Conservation (phyloP, 2,888 invertebrate genomes). For the Andrena fulva region DNA sequence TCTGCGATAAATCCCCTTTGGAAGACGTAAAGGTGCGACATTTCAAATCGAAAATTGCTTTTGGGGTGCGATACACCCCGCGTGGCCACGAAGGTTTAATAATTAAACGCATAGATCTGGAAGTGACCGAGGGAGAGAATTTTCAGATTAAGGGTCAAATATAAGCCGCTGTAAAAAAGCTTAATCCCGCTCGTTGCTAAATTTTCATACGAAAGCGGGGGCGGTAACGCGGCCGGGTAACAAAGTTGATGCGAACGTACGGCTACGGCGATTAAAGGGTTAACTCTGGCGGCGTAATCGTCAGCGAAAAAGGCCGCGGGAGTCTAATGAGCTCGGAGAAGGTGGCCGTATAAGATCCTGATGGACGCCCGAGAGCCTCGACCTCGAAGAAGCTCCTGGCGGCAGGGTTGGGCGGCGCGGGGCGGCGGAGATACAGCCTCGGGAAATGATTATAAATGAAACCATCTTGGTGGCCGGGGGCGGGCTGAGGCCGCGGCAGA, state of each 20-base stretch:
- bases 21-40: no score
- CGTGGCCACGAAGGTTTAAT: not conserved
- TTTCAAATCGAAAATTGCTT: no score
- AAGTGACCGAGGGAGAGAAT: conserved; percentile 33
- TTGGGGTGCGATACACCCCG: no score
- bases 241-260: conserved; percentile 37
- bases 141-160: conserved; percentile 6
- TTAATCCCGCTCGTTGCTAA: conserved; percentile 34
- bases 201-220: conserved; percentile 16
- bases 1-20: no score
- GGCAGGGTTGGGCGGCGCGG: conserved; percentile 13
- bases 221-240: not conserved
- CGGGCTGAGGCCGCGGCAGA: conserved; percentile 64
- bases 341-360: conserved; percentile 59
- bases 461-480: conserved; percentile 75
- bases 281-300: conserved; percentile 47
- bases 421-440: conserved; percentile 76
- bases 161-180: not conserved
- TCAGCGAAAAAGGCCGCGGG: conserved; percentile 37
- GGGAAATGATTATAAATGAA: conserved; percentile 84
- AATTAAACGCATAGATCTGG: conserved; percentile 50
- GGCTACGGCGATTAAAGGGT: conserved; percentile 50
- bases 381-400: conserved; percentile 50
- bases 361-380: conserved; percentile 57
- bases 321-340: conserved; percentile 62